Evolutionary conservation across 2,888 invertebrate genomes (phyloP), one percentile per base, ranked within the genome.

Genomic region (Mimachlamys varia): DNA sequence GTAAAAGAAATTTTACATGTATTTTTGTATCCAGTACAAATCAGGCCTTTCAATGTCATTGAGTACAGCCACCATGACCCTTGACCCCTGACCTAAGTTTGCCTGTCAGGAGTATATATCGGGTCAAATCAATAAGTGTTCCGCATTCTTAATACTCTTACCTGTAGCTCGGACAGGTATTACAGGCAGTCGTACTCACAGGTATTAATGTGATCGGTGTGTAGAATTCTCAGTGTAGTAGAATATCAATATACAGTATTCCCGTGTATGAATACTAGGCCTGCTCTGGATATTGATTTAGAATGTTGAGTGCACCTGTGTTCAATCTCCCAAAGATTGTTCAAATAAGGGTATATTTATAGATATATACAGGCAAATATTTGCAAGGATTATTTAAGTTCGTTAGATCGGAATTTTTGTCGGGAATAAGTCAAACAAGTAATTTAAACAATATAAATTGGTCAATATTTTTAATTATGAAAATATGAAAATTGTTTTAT

Each of bases 51-150:
- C n/a, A n/a, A 76, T 33, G 76, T 76, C 76, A 76, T 76, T 2
- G 33, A 76, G 76, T 76, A 76, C 76, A 76, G 27, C 27, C 33
- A 22, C 76, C 17, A 0, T 76, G 33, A 76, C 27, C 33, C 27
- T 76, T 76, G 76, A 76, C 27, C 33, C 27, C 27, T 76, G 27
- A 76, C 76, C 76, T 76, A 10, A 12, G 27, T 76, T 76, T 76
- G 27, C 76, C 76, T 76, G 76, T 12, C 33, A 76, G 13, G 76
- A 76, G 33, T 76, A 76, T 44, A 44, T 76, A 76, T 33, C 0
- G 15, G 76, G 76, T 76, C 76, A 76, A 76, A 76, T 76, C 76
- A 76, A 76, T 76, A 76, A 76, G 33, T 76, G 76, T 76, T 76
- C 76, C 76, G 76, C 76, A 76, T 76, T 76, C 76, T 76, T 33